These are phyloP conservation scores for Mycetomoellerius zeteki DNA, from an alignment of 1,140 invertebrate species.

Conservation along the genomic window DNA sequence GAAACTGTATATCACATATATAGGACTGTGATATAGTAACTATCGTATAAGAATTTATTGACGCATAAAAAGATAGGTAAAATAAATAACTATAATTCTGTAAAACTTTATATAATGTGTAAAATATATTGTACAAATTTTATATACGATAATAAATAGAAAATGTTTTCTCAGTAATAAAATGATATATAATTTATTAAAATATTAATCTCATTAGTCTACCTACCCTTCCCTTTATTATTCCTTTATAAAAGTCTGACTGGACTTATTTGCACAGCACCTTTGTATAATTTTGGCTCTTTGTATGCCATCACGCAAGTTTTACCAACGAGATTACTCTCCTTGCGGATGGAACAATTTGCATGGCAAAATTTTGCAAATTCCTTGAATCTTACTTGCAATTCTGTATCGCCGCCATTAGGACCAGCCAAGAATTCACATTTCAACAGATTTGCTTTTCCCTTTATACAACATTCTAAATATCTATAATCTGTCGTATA, in stretches of 20 bases:
- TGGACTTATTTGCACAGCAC: conserved; percentile 11
- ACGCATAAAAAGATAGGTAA: not conserved
- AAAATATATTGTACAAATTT: conserved; percentile 54
- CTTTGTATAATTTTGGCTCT: conserved; percentile 7
- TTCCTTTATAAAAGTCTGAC: conserved; percentile 11
- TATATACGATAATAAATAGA: conserved; percentile 30
- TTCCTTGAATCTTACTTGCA: conserved; percentile 90
- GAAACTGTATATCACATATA: conserved; percentile 12
- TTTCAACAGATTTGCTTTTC: conserved; percentile 86
- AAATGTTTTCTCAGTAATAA: conserved; percentile 35
- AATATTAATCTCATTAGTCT: not conserved
- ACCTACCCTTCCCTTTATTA: not conserved
- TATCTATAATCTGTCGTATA: conserved; percentile 91
- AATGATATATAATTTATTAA: not conserved
- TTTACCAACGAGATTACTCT: conserved; percentile 65
- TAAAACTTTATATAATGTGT: not conserved
- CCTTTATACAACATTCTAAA: conserved; percentile 91
- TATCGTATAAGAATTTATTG: not conserved
- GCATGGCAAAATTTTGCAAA: conserved; percentile 74
- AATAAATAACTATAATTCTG: not conserved
- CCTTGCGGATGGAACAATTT: conserved; percentile 38
- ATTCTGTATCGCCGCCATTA: conserved; percentile 90
- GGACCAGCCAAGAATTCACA: conserved; percentile 92
- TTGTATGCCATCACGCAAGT: conserved; percentile 74
- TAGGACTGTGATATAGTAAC: conserved; percentile 13